Evolutionary conservation across 2,888 invertebrate genomes (phyloP).

Genomic region (Choristoneura rosaceana): DNA sequence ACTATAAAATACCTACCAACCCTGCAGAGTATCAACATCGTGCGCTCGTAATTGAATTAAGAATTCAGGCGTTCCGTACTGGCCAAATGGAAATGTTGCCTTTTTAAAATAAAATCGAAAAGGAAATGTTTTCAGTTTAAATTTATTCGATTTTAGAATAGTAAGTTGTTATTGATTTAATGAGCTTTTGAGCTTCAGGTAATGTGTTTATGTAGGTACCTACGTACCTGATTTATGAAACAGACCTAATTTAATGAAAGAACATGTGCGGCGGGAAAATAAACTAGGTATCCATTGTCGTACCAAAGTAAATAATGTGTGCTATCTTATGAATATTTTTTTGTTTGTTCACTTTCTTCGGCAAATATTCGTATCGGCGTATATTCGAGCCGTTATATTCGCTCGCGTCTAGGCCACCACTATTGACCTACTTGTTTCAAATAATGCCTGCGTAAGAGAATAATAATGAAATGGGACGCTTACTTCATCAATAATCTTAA

Average conservation of each 20-base stretch:
- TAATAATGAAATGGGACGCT: constrained; percentile 35
- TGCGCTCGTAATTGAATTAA: constrained; percentile 37
- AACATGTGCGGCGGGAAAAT: constrained; percentile 8
- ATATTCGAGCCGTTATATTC: constrained; percentile 31
- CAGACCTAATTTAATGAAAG: constrained; percentile 34
- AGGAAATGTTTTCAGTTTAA: background rate
- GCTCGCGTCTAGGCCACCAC: constrained; percentile 20
- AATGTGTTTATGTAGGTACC: background rate
- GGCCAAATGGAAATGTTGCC: constrained; percentile 46
- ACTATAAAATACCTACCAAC: constrained; percentile 54
- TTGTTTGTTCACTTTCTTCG: constrained; percentile 31
- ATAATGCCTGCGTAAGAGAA: constrained; percentile 31
- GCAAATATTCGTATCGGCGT: constrained; percentile 25
- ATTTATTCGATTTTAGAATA: background rate
- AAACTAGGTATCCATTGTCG: constrained; percentile 16
- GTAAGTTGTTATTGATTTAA: constrained; percentile 6
- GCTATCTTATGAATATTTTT: constrained; percentile 36
- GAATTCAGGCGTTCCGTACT: constrained; percentile 51
- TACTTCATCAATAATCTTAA: constrained; percentile 30
- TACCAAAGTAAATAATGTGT: constrained; percentile 30
- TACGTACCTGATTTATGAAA: too few relatives aligned
- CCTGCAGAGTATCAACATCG: constrained; percentile 45
- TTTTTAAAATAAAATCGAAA: constrained; percentile 1
- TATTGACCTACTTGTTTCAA: constrained; percentile 37
- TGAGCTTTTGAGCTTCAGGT: background rate